Evolutionary conservation across 53 echinoderm and acorn worm species (phyloP), one percentile per base, ranked within the genome.

Genomic region (Crossaster papposus): DNA sequence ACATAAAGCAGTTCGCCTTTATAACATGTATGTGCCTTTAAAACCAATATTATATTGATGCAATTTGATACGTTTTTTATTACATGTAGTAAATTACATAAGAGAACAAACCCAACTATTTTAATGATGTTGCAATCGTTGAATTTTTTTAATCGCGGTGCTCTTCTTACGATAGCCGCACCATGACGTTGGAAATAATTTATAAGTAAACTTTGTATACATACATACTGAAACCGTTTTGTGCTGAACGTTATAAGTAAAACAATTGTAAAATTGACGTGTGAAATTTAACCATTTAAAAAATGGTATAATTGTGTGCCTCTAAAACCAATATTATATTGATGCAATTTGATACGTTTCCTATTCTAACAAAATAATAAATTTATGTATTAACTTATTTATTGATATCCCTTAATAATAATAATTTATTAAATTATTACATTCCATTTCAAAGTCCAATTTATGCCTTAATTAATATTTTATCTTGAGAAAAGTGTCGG

Each of bases 401-500:
- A 68, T 65, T 82, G 17, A 26, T 82, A 50, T 68, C 82, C 82
- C 65, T 82, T 1, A 68, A n/a, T n/a, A n/a, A n/a, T n/a, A n/a
- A n/a, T n/a, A n/a, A 28, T 65, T 82, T 54, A 82, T 82, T 82
- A 35, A 82, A 36, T 82, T 13, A 26, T 36, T 64, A 82, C 82
- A 82, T 82, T 82, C 82, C 82, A 82, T 20, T 80, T 58, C 23
- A 28, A 23, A 23, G 55, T 22, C 36, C 37, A 24, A 68, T n/a
- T n/a, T n/a, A 10, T 68, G 30, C 64, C 44, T 36, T 13, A 65
- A 82, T 36, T 65, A 24, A n/a, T 50, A 36, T 38, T 82, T 24
- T 63, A 65, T 50, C 54, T 26, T n/a, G 55, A 81, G 29, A 6
- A n/a, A 26, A 82, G 50, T 38, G 82, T 64, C 55, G 8, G 65